Conservation (phyloP, 2,113 vertebrate species). For the Rhinopomastus cyanomelas region DNA sequence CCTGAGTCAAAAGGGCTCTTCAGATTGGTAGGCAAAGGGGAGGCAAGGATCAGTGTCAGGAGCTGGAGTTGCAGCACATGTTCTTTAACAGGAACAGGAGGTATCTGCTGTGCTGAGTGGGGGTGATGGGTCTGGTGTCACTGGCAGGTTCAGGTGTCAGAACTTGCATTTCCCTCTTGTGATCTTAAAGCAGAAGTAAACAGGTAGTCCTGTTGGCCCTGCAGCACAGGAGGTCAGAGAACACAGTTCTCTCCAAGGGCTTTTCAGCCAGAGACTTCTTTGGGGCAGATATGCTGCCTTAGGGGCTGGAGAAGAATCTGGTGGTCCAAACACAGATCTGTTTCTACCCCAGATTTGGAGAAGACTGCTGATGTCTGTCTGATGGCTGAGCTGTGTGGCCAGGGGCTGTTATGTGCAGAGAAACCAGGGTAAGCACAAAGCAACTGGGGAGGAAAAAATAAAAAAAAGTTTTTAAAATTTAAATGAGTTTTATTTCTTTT, state of each 20-base stretch:
- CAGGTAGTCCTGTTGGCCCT: no score
- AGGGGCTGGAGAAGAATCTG: neutral
- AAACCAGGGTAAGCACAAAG: slow-evolving; percentile 1
- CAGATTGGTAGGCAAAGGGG: neutral
- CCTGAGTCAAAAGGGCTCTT: neutral
- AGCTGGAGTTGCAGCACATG: neutral
- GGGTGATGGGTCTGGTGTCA: neutral
- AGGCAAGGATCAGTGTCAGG: neutral
- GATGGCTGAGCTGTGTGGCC: neutral
- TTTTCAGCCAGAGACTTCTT: neutral
- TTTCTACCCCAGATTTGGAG: neutral
- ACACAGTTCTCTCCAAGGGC: rapidly evolving
- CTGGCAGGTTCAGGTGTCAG: neutral
- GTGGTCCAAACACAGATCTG: rapidly evolving
- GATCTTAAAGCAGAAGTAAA: neutral
- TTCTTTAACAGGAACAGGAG: neutral
- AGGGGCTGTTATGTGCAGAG: neutral
- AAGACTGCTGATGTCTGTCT: neutral
- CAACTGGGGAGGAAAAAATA: neutral
- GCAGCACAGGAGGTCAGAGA: neutral
- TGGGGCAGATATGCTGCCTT: neutral
- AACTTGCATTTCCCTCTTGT: neutral
- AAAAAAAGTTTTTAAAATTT: neutral
- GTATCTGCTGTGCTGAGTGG: neutral
- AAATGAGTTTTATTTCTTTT: slow-evolving; percentile 46